Evolutionary conservation across 1,140 invertebrate genomes (phyloP).

Genomic region (Rhynchophorus ferrugineus): DNA sequence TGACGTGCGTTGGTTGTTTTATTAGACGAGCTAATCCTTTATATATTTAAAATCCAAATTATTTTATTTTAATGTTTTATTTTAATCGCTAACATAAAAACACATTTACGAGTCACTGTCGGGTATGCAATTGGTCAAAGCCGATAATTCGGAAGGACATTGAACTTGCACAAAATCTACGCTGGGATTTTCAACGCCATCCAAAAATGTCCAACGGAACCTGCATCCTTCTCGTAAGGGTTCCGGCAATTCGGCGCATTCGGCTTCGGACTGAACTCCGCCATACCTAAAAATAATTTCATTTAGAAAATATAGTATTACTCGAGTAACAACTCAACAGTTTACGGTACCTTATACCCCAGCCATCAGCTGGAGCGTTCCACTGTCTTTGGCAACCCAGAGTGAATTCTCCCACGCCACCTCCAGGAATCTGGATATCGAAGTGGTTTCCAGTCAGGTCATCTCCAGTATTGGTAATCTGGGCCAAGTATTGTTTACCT

Average conservation of each 20-base stretch:
- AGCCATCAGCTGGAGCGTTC: not conserved
- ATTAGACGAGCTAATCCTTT: too few species aligned
- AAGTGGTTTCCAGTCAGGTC: slow-evolving; percentile 9
- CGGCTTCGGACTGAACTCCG: slow-evolving; percentile 4
- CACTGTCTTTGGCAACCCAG: slow-evolving; percentile 1
- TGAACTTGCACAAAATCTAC: slow-evolving; percentile 6
- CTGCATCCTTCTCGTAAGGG: slow-evolving; percentile 11
- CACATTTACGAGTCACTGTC: too few species aligned
- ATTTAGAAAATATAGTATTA: not conserved
- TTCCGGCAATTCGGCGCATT: slow-evolving; percentile 5
- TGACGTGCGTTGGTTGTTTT: too few species aligned
- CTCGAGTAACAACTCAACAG: too few species aligned
- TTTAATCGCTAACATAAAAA: too few species aligned
- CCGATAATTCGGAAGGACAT: slow-evolving; percentile 4
- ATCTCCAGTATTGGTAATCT: slow-evolving; percentile 8
- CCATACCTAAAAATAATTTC: slow-evolving; percentile 6
- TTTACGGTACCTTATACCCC: not conserved
- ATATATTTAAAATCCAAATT: too few species aligned
- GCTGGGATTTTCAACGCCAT: slow-evolving; percentile 8
- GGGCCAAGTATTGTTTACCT: slow-evolving; percentile 6
- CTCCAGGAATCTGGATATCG: slow-evolving; percentile 6
- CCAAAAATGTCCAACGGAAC: slow-evolving; percentile 11
- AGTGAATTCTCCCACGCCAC: slow-evolving; percentile 8
- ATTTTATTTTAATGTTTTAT: too few species aligned
- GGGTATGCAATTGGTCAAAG: slow-evolving; percentile 3